Conservation (phyloP, 2,113 vertebrate genomes). For the Sturnus vulgaris region DNA sequence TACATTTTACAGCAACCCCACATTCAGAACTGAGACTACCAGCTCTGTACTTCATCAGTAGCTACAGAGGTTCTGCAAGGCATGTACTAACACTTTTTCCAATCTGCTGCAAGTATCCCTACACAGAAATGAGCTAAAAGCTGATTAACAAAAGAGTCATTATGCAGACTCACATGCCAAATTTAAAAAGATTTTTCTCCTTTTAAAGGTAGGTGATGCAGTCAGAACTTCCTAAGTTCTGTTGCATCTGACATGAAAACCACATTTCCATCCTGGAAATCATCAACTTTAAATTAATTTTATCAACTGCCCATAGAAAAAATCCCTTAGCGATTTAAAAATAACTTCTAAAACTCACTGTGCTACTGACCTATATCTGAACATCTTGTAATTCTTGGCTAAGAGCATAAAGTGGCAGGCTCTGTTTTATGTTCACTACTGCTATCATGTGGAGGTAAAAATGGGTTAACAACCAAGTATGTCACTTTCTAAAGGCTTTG, state of each 20-base stretch:
- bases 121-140: neutral
- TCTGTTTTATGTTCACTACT: neutral
- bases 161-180: neutral
- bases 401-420: neutral
- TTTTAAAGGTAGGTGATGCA: neutral
- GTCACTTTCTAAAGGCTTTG: neutral
- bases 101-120: neutral
- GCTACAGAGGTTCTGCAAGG: neutral
- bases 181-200: neutral
- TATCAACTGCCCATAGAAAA: neutral
- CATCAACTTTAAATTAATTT: conserved; percentile 4
- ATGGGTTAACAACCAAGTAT: neutral
- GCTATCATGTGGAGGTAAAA: neutral
- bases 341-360: conserved; percentile 24
- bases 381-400: conserved; percentile 15
- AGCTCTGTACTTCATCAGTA: neutral
- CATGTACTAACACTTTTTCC: neutral
- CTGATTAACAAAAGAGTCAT: neutral
- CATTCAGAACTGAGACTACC: neutral
- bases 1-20: neutral
- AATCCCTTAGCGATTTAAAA: conserved; percentile 11
- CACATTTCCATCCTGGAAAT: neutral
- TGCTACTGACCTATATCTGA: conserved; percentile 52
- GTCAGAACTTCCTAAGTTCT: neutral
- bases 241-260: neutral